Conservation (phyloP, 92 coral and sea anemone genomes). For the Actinostola sp. region DNA sequence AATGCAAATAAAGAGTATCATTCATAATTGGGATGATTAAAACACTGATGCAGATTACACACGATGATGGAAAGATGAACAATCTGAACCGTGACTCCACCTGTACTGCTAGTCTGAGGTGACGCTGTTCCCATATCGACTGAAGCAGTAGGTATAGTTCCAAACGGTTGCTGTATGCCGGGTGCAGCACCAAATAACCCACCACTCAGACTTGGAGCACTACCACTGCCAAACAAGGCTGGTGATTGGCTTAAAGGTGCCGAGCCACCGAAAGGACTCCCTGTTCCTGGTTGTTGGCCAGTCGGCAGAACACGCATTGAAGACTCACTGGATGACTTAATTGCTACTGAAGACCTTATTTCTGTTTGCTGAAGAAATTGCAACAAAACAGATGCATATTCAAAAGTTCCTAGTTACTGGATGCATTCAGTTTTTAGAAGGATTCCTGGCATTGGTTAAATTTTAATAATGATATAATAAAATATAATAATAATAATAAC, state of each 20-base stretch:
- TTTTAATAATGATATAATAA: too few relatives aligned
- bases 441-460: too few relatives aligned
- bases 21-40: too few relatives aligned
- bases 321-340: not conserved
- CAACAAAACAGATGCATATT: too few relatives aligned
- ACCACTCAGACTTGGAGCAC: constrained; percentile 13
- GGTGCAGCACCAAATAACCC: constrained; percentile 35
- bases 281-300: constrained; percentile 44
- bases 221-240: constrained; percentile 30
- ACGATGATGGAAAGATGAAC: too few relatives aligned
- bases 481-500: too few relatives aligned
- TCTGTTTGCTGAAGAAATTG: constrained; percentile 42
- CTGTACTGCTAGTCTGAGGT: not conserved
- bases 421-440: too few relatives aligned
- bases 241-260: constrained; percentile 33
- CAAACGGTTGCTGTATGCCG: constrained; percentile 8
- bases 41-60: too few relatives aligned
- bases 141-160: not conserved
- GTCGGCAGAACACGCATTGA: constrained; percentile 12
- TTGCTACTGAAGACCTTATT: too few relatives aligned
- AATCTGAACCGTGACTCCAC: too few relatives aligned
- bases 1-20: too few relatives aligned
- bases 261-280: constrained; percentile 14
- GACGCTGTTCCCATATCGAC: not conserved
- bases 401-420: too few relatives aligned